Base-by-base conservation (phyloP, 1,140 invertebrate genomes). In the Paraescarpia echinospica region DNA sequence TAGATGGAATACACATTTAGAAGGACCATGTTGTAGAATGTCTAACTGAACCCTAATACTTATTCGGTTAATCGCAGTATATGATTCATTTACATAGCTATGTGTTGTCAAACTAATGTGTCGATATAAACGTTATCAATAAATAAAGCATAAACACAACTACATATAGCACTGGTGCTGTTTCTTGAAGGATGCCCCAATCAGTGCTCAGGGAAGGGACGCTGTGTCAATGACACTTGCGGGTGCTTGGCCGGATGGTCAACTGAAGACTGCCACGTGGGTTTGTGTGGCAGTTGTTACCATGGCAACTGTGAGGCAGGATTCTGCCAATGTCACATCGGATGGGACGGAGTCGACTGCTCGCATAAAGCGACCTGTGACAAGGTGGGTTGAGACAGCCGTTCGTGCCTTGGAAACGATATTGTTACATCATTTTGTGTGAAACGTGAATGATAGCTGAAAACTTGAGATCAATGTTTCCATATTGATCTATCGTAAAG, bases 281-380 rank as follows among this genome's bases (percentile, higher is more conserved):
- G 59, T 2, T 18, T 18, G 27, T 77, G 59, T 77, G 59, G 59
- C 59, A 77, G n/a, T 90, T 90, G 34, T 90, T 34, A 41, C 90
- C 34, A 90, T 18, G 90, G 90, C 90, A 34, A 41, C 90, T 90
- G 90, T 90, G n/a, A 35, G n/a, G 34, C 90, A 41, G 35, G 90
- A 34, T 41, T 90, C 34, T 90, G 90, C n/a, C 90, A 90, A 41
- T 90, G 90, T 90, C 14, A 35, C 34, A 41, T 35, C 6, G 90
- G 90, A 4, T 90, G 90, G 90, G 34, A 34, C 34, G 90, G 90
- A 35, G 90, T 41, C n/a, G 90, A 90, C 90, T 90, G 90, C 35
- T 77, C 59, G 27, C 59, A 77, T 2, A 77, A 77, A 27, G 59
- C 59, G 59, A 77, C 59, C 8, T 77, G 59, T 77, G 59, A 77